These are phyloP conservation scores for Acipenser ruthenus DNA, from an alignment of 2,797 vertebrate genomes.

Conservation along the genomic window DNA sequence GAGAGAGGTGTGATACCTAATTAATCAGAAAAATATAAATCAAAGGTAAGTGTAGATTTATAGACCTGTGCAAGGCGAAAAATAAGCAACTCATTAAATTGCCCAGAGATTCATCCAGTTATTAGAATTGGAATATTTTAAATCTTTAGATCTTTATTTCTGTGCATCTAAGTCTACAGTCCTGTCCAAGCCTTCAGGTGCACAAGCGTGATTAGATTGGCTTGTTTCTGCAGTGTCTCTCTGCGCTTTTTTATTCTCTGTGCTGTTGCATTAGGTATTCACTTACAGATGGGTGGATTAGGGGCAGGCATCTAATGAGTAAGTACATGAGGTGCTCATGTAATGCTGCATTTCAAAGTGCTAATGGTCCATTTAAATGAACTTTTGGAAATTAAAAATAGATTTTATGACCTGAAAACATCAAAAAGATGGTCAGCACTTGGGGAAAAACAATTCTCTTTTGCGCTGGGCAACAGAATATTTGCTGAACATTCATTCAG, in stretches of 20 bases:
- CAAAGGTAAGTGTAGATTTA: slow-evolving; percentile 42
- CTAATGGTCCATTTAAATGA: no score
- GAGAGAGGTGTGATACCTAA: slow-evolving; percentile 46
- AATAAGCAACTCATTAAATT: slow-evolving; percentile 57
- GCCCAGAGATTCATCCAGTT: slow-evolving; percentile 36
- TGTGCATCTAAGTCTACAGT: slow-evolving; percentile 20
- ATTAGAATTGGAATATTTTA: slow-evolving; percentile 20
- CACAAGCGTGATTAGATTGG: neutral
- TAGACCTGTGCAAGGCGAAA: slow-evolving; percentile 37
- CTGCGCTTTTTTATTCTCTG: slow-evolving; percentile 8
- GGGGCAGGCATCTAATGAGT: neutral
- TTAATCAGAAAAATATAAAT: slow-evolving; percentile 56
- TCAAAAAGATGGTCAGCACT: no score
- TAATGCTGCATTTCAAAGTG: neutral
- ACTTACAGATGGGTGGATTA: neutral
- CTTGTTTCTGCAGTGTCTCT: neutral
- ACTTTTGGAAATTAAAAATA: no score
- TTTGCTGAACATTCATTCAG: no score
- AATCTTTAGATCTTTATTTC: slow-evolving; percentile 19
- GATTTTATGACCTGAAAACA: no score
- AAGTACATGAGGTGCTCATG: neutral
- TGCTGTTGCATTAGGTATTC: neutral
- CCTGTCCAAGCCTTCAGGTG: neutral
- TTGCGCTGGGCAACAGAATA: no score
- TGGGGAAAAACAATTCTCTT: no score